phyloP scores from a whole-genome alignment of 2,113 vertebrate genomes.

The Lontra canadensis region DNA sequence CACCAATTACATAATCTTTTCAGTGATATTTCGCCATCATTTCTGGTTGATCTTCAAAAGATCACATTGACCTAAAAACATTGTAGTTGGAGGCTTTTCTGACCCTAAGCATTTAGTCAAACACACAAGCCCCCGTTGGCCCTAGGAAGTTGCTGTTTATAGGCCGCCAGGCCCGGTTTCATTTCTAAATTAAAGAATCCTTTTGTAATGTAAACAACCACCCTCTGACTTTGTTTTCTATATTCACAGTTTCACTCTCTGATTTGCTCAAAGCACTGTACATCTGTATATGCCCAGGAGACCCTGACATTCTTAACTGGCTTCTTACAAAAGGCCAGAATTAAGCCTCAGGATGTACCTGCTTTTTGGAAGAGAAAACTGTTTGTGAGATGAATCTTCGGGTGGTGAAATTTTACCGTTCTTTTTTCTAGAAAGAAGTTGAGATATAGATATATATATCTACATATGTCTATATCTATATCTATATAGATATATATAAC shows the following conservation, averaged over 20 bases:
- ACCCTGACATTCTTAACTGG: not conserved
- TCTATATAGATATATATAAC: too few species aligned
- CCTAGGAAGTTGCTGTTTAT: not conserved
- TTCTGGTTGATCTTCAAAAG: not conserved
- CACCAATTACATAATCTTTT: not conserved
- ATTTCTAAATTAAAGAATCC: slow-evolving; percentile 18
- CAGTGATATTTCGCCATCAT: not conserved
- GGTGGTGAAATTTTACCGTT: not conserved
- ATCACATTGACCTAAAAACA: not conserved
- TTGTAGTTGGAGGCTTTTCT: not conserved
- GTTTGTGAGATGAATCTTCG: not conserved
- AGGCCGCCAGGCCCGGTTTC: not conserved
- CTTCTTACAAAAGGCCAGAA: not conserved
- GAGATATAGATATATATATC: not conserved
- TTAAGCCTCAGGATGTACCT: not conserved
- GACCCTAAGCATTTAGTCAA: not conserved
- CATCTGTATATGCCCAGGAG: not conserved
- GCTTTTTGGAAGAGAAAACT: not conserved
- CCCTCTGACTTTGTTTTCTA: not conserved
- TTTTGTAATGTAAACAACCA: not conserved
- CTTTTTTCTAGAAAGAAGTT: not conserved
- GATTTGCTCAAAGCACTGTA: not conserved
- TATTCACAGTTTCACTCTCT: not conserved
- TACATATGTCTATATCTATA: too few species aligned
- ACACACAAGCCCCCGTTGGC: not conserved